These are phyloP conservation scores for Cyclura pinguis DNA, from an alignment of 2,797 vertebrate species.

Conservation along the genomic window DNA sequence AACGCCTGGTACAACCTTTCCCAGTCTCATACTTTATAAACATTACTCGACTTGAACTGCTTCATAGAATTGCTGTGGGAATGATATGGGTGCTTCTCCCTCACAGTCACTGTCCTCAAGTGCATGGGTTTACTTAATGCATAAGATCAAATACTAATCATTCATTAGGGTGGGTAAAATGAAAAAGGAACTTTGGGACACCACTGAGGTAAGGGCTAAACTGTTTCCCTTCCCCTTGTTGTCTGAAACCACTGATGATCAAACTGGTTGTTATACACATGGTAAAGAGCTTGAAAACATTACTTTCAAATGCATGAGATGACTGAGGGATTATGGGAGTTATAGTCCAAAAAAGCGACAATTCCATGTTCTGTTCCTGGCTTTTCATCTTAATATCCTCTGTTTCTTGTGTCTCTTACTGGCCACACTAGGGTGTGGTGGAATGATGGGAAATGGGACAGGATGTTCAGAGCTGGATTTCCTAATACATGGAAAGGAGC, in stretches of 20 bases:
- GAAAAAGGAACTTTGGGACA: neutral
- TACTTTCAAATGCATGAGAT: too few relatives aligned
- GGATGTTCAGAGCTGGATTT: neutral
- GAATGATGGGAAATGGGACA: neutral
- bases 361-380: too few relatives aligned
- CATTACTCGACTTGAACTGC: neutral
- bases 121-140: too few relatives aligned
- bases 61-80: neutral
- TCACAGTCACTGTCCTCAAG: neutral
- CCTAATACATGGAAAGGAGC: neutral
- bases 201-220: neutral
- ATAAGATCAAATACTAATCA: neutral
- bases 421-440: neutral
- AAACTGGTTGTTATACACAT: neutral
- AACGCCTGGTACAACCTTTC: too few relatives aligned
- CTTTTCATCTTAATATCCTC: neutral
- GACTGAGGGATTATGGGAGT: too few relatives aligned
- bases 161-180: neutral
- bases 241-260: neutral
- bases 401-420: neutral
- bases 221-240: neutral
- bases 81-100: neutral
- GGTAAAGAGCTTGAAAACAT: too few relatives aligned
- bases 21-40: neutral
- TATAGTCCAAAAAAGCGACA: too few relatives aligned